Base-by-base conservation (phyloP, 2,888 invertebrate species). In the Hecatera dysodea region DNA sequence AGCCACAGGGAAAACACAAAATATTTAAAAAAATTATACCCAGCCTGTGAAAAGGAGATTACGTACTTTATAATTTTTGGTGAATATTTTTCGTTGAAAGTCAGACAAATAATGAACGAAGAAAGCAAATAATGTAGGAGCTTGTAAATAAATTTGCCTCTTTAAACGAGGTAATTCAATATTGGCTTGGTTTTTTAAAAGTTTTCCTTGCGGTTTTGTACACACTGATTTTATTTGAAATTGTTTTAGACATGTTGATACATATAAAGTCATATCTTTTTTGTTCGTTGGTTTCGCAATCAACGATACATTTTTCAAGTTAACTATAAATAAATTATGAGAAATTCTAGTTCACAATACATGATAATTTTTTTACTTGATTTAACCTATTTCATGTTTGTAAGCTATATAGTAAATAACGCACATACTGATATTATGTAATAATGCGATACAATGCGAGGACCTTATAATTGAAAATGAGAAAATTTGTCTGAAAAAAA, bases 31-130 rank as follows among this genome's bases (percentile, higher is more conserved):
- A 57, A 61, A 61, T 61, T 68, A 65, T 57, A 19, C 59, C 27
- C 55, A 53, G 4, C 44, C 60, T 69, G 33, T 42, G 19, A 36
- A 63, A 69, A 81, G 65, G 36, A 63, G 69, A 73, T 75, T 69
- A 65, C 65, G 36, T 1, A 39, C 15, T 11, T 60, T 53, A 56
- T 36, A 36, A 27, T 52, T 44, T 57, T 36, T 48, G 12, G 19
- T 12, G 2, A 46, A 56, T 24, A 42, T 62, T 57, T 72, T 72
- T 42, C 5, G 29, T 29, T 9, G 15, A 29, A 48, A 60, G 7
- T 57, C n/a, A 27, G 29, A 4, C 6, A 44, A 52, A 68, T 52
- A 50, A 44, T 22, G 9, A 67, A 67, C 48, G 4, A 36, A 68
- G 27, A 29, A 12, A 56, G 42, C 42, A 27, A 27, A 12, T 1